Evolutionary conservation across 2,888 invertebrate genomes (phyloP).

Genomic region (Pocota personata): DNA sequence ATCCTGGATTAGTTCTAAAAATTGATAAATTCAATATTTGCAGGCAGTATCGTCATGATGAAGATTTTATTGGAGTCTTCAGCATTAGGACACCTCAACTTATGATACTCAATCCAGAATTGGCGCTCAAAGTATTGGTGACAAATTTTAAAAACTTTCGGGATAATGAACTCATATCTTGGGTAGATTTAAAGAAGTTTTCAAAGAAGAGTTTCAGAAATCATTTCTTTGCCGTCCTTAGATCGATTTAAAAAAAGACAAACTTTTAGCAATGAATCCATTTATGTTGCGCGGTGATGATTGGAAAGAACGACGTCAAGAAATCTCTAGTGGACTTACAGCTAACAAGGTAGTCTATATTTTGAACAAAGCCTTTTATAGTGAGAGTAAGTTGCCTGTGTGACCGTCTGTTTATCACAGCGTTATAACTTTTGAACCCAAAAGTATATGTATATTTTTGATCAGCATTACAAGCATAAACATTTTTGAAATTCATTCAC

Average conservation of each 20-base stretch:
- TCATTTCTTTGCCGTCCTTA: conserved; percentile 51
- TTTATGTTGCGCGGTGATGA: conserved; percentile 83
- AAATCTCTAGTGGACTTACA: conserved; percentile 84
- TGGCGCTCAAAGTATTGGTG: conserved; percentile 80
- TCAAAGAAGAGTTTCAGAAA: neutral
- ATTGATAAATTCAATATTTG: neutral
- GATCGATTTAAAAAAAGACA: conserved; percentile 82
- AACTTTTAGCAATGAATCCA: conserved; percentile 83
- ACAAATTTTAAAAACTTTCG: conserved; percentile 82
- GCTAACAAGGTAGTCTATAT: conserved; percentile 81
- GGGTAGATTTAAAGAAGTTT: conserved; percentile 75
- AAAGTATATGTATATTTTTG: too few species aligned
- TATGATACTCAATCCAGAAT: conserved; percentile 80
- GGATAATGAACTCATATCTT: conserved; percentile 78
- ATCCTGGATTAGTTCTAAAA: neutral
- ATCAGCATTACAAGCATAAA: too few species aligned
- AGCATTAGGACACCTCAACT: conserved; percentile 79
- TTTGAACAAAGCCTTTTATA: too few species aligned
- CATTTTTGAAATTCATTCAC: too few species aligned
- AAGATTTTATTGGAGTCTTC: conserved; percentile 82
- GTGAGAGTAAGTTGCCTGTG: too few species aligned
- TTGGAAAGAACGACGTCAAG: conserved; percentile 83
- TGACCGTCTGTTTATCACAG: too few species aligned
- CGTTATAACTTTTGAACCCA: too few species aligned
- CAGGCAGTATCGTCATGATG: conserved; percentile 77